phyloP scores from a whole-genome alignment of 1,140 invertebrate species.

The Drosophila biarmipes region DNA sequence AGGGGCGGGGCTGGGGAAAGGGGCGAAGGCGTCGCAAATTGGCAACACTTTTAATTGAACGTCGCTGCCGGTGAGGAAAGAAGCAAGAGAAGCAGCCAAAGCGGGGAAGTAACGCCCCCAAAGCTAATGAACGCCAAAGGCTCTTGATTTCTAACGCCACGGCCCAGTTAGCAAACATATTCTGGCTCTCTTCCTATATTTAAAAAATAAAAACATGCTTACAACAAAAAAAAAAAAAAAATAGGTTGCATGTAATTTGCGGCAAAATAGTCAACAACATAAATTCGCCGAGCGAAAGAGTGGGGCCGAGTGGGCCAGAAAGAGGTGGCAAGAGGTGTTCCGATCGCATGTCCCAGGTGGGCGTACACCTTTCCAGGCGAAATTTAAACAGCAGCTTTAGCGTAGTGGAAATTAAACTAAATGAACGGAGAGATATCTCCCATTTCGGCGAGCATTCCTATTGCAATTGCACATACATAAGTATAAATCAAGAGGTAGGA shows the following conservation, averaged over 20 bases:
- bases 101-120: slow-evolving; percentile 70
- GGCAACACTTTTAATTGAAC: slow-evolving; percentile 83
- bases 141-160: slow-evolving; percentile 80
- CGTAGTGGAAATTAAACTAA: slow-evolving; percentile 38
- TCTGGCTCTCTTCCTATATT: slow-evolving; percentile 20
- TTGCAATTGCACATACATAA: slow-evolving; percentile 31
- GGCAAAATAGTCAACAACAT: slow-evolving; percentile 80
- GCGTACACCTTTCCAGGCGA: slow-evolving; percentile 30
- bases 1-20: neutral
- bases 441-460: neutral
- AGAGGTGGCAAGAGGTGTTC: slow-evolving; percentile 9
- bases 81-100: neutral
- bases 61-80: slow-evolving; percentile 36
- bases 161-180: slow-evolving; percentile 53
- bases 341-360: slow-evolving; percentile 48
- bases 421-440: slow-evolving; percentile 14
- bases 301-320: neutral
- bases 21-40: slow-evolving; percentile 65
- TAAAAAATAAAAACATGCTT: neutral
- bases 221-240: neutral
- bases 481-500: slow-evolving; percentile 26
- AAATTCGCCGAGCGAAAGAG: slow-evolving; percentile 47
- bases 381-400: slow-evolving; percentile 33
- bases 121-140: slow-evolving; percentile 84
- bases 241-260: slow-evolving; percentile 80